Conservation (phyloP, 2,888 invertebrate genomes). For the Rhogogaster chlorosoma region DNA sequence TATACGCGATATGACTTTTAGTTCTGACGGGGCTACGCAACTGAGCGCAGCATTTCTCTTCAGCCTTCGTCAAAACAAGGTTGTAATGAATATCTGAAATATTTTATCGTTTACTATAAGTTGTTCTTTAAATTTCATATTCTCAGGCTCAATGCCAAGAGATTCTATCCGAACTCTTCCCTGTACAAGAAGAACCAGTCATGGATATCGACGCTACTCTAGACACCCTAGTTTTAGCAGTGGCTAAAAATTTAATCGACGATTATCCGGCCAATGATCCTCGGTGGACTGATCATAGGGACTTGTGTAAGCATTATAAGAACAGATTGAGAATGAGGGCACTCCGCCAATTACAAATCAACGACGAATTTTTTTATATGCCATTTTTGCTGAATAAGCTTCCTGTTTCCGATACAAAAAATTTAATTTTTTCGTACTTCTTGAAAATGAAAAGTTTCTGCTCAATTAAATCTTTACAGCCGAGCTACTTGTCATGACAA, state of each 20-base stretch:
- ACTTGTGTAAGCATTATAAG: conserved; percentile 68
- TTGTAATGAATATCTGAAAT: conserved; percentile 40
- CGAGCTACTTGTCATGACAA: background rate
- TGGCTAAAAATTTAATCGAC: conserved; percentile 90
- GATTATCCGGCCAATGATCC: conserved; percentile 95
- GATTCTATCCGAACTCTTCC: conserved; percentile 78
- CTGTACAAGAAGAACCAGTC: conserved; percentile 75
- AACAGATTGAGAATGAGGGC: background rate
- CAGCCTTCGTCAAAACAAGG: conserved; percentile 72
- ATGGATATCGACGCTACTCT: conserved; percentile 79
- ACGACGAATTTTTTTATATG: no score
- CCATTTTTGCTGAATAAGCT: no score
- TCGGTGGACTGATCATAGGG: conserved; percentile 82
- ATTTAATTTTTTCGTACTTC: no score
- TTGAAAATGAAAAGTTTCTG: no score
- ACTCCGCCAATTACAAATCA: background rate
- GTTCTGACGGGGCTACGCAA: conserved; percentile 70
- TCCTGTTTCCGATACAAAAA: no score
- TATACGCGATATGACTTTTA: conserved; percentile 73
- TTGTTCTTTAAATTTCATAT: conserved; percentile 52
- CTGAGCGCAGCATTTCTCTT: conserved; percentile 74
- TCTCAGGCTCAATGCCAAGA: conserved; percentile 77
- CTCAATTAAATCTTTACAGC: background rate
- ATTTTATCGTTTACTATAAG: background rate
- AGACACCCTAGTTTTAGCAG: conserved; percentile 82